These are phyloP conservation scores for Ispidina picta DNA, from an alignment of 2,797 vertebrate species.

Conservation along the genomic window DNA sequence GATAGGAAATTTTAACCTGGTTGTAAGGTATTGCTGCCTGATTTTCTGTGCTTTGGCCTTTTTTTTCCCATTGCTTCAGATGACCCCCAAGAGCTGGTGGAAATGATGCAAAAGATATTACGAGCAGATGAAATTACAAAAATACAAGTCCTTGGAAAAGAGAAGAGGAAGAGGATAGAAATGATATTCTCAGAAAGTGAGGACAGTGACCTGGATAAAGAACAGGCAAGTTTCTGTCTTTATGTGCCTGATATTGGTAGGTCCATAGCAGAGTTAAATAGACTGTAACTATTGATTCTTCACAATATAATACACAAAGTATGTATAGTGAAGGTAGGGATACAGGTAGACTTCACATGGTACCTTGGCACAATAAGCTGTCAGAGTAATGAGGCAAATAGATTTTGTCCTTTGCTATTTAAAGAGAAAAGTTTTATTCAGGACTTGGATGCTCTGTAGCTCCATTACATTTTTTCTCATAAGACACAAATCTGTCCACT, in stretches of 20 bases:
- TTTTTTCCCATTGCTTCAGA: constrained; percentile 39
- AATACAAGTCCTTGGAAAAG: constrained; percentile 72
- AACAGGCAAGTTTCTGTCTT: constrained; percentile 60
- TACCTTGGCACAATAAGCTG: neutral
- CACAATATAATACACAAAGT: neutral
- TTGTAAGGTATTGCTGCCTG: neutral
- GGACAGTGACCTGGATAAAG: constrained; percentile 68
- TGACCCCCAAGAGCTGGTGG: constrained; percentile 58
- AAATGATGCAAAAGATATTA: constrained; percentile 77
- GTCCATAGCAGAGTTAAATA: neutral
- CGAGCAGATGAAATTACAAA: constrained; percentile 69
- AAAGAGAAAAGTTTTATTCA: neutral
- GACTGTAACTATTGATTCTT: neutral
- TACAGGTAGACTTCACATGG: neutral
- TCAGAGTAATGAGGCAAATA: neutral
- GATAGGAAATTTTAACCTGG: neutral
- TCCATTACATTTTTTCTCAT: neutral
- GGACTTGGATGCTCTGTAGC: neutral
- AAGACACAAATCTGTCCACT: neutral
- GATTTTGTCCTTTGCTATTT: neutral
- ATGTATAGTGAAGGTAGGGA: neutral
- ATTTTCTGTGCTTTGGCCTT: constrained; percentile 9
- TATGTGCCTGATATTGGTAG: neutral
- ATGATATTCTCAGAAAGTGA: constrained; percentile 73
- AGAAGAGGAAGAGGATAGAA: constrained; percentile 77